Percentiles rank a stretch among this genome's conserved stretches.
Conservation (phyloP, 2,797 vertebrate species). For the Malurus splendens region DNA sequence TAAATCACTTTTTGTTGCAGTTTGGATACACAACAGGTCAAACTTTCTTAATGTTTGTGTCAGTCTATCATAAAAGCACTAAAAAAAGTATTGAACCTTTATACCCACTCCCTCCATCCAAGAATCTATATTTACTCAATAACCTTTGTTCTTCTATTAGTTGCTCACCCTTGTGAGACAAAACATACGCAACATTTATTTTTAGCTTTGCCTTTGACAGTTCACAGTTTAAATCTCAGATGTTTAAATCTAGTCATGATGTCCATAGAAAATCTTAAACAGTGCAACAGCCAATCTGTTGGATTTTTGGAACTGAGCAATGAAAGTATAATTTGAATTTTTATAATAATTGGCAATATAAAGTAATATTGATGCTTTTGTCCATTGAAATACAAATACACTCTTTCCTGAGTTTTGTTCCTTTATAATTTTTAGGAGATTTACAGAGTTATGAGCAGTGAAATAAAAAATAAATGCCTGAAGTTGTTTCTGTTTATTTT, state of each 20-base stretch:
- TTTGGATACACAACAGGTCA: conserved; percentile 8
- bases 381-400: background rate
- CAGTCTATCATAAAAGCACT: conserved; percentile 29
- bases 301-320: background rate
- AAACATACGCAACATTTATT: background rate
- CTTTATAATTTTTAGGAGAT: background rate
- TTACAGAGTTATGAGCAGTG: background rate
- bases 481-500: background rate
- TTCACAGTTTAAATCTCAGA: background rate
- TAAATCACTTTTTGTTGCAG: conserved; percentile 34
- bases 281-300: background rate
- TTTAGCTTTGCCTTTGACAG: background rate
- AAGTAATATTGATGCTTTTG: background rate
- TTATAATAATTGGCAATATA: background rate
- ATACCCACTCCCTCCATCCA: background rate
- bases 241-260: background rate
- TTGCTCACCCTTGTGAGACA: background rate
- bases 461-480: conserved; percentile 22
- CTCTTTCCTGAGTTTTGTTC: background rate
- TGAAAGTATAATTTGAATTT: background rate
- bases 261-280: background rate
- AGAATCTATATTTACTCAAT: conserved; percentile 48
- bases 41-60: conserved; percentile 46
- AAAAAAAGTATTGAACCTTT: conserved; percentile 22
- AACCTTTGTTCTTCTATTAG: conserved; percentile 24